Evolutionary conservation across 2,113 vertebrate genomes (phyloP).

Genomic region (Oceanodroma tethys): DNA sequence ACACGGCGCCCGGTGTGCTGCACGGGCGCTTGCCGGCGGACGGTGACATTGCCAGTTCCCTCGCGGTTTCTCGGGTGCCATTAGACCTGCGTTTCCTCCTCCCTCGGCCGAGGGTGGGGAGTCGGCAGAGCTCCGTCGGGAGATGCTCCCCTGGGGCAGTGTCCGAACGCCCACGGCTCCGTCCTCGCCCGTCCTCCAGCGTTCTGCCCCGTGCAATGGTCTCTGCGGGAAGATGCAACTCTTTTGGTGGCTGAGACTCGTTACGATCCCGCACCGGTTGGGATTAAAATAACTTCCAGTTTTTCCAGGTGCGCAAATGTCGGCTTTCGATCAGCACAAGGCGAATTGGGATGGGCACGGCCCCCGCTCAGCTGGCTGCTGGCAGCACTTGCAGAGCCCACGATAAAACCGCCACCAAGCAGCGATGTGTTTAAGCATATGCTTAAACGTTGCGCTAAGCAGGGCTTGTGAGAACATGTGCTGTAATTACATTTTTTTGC

Average conservation of each 20-base stretch:
- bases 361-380: background rate
- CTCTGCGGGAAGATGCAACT: background rate
- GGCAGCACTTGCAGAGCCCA: background rate
- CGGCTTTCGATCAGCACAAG: rapidly evolving
- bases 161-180: background rate
- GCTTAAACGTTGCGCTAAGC: background rate
- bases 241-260: background rate
- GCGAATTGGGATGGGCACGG: background rate
- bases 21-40: rapidly evolving
- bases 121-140: background rate
- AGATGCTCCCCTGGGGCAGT: background rate
- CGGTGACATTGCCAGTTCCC: background rate
- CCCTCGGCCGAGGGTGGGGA: background rate
- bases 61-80: background rate
- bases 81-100: background rate
- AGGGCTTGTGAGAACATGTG: background rate
- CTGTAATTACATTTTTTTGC: background rate
- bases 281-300: background rate
- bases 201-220: rapidly evolving
- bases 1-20: rapidly evolving
- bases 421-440: background rate
- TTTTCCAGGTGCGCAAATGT: background rate
- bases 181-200: background rate
- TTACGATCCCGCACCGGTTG: rapidly evolving
- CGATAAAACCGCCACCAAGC: rapidly evolving